Conservation (phyloP, 2,888 invertebrate species). For the Lordiphosa andalusiaca region DNA sequence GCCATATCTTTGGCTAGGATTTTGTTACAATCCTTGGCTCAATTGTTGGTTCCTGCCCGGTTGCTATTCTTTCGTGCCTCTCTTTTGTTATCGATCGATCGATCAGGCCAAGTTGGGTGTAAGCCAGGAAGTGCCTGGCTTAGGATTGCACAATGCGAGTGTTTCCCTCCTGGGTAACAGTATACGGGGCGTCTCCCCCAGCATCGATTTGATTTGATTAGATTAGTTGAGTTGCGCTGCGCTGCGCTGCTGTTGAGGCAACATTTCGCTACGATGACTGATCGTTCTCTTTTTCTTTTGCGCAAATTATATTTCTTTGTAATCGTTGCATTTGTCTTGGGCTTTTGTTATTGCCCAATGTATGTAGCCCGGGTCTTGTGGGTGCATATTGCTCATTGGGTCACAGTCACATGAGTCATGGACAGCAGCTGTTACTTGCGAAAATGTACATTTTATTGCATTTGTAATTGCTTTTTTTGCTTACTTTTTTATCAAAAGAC, state of each 20-base stretch:
- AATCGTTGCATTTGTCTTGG: conserved; percentile 65
- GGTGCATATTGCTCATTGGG: conserved; percentile 72
- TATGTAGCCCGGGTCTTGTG: conserved; percentile 50
- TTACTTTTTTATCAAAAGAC: conserved; percentile 52
- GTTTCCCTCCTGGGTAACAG: conserved; percentile 27
- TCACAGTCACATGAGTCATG: conserved; percentile 53
- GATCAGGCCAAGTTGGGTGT: conserved; percentile 54
- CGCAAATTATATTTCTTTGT: conserved; percentile 73
- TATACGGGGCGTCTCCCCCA: conserved; percentile 40
- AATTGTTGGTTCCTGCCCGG: conserved; percentile 67
- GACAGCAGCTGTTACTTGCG: conserved; percentile 46
- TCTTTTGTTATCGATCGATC: conserved; percentile 49
- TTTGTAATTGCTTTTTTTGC: conserved; percentile 33
- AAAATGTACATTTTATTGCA: conserved; percentile 53
- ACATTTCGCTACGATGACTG: conserved; percentile 65
- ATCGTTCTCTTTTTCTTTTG: conserved; percentile 48
- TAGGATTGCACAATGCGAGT: conserved; percentile 51
- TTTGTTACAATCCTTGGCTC: conserved; percentile 53
- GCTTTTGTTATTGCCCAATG: conserved; percentile 54
- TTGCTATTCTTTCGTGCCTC: conserved; percentile 43
- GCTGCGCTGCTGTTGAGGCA: conserved; percentile 50
- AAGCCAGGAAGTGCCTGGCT: conserved; percentile 68
- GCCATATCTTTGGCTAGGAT: conserved; percentile 63
- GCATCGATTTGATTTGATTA: conserved; percentile 60
- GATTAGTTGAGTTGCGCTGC: conserved; percentile 52